phyloP scores from a whole-genome alignment of 2,797 vertebrate genomes.

The Phataginus tetradactyla region DNA sequence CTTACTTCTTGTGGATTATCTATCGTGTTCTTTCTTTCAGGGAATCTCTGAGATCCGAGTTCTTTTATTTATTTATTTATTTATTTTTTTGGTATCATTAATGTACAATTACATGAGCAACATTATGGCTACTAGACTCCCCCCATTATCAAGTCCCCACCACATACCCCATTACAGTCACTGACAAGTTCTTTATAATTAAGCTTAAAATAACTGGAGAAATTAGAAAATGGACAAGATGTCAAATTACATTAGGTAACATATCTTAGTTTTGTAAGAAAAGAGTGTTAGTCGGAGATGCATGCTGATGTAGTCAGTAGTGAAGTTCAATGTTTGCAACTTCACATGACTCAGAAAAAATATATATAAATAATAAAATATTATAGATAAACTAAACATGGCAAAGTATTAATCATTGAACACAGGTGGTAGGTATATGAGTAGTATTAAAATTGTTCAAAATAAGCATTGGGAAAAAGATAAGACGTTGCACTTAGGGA shows the following conservation, averaged over 20 bases:
- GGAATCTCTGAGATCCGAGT: not conserved
- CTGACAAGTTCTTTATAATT: not conserved
- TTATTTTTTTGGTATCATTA: too few relatives aligned
- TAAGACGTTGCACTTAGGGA: not conserved
- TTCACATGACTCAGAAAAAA: not conserved
- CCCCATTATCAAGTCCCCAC: too few relatives aligned
- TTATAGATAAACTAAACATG: not conserved
- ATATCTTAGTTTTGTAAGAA: not conserved
- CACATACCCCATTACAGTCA: too few relatives aligned
- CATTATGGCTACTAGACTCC: too few relatives aligned
- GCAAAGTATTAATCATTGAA: not conserved
- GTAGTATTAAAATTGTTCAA: not conserved
- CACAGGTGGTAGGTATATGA: not conserved
- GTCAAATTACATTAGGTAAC: not conserved
- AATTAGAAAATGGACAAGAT: not conserved
- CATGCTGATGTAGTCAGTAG: not conserved
- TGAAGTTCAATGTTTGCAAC: not conserved
- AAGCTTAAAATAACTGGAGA: slow-evolving; percentile 5
- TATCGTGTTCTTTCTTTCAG: not conserved
- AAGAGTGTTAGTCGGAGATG: not conserved
- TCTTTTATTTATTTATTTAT: not conserved
- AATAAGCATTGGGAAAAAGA: not conserved
- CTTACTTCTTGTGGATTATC: not conserved
- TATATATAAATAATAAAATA: not conserved
- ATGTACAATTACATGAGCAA: not conserved